Evolutionary conservation across 2,888 invertebrate species (phyloP).

Genomic region (Suillia variegata): DNA sequence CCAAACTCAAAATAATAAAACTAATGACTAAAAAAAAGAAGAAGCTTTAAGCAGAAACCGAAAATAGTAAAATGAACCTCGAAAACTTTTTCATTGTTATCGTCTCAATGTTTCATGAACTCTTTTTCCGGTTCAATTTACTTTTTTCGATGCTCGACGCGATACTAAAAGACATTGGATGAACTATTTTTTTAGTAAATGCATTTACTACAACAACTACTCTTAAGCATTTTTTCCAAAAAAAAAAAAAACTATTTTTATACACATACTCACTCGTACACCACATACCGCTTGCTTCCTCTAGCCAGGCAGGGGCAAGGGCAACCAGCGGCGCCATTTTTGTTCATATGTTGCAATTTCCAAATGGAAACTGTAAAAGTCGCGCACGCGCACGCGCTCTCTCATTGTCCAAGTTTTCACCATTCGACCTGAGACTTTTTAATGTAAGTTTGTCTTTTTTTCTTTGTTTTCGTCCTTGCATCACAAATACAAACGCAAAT

Average conservation of each 20-base stretch:
- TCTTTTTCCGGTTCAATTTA: not conserved
- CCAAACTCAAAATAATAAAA: too few relatives aligned
- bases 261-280: slow-evolving; percentile 1
- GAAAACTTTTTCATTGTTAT: too few relatives aligned
- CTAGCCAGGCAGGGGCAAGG: not conserved
- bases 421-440: not conserved
- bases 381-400: not conserved
- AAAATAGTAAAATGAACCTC: too few relatives aligned
- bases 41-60: too few relatives aligned
- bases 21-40: too few relatives aligned
- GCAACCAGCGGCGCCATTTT: slow-evolving; percentile 11
- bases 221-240: not conserved
- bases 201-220: not conserved
- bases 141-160: too few relatives aligned
- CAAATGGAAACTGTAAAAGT: not conserved
- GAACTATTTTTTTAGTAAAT: too few relatives aligned
- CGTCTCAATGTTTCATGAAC: too few relatives aligned
- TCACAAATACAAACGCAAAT: slow-evolving; percentile 9
- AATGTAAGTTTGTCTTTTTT: slow-evolving; percentile 5
- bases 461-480: not conserved
- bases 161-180: too few relatives aligned
- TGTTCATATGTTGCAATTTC: slow-evolving; percentile 15
- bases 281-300: slow-evolving; percentile 17
- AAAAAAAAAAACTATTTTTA: not conserved
- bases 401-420: too few relatives aligned